Conservation (phyloP, 1,140 invertebrate genomes). For the Drosophila murphyi region DNA sequence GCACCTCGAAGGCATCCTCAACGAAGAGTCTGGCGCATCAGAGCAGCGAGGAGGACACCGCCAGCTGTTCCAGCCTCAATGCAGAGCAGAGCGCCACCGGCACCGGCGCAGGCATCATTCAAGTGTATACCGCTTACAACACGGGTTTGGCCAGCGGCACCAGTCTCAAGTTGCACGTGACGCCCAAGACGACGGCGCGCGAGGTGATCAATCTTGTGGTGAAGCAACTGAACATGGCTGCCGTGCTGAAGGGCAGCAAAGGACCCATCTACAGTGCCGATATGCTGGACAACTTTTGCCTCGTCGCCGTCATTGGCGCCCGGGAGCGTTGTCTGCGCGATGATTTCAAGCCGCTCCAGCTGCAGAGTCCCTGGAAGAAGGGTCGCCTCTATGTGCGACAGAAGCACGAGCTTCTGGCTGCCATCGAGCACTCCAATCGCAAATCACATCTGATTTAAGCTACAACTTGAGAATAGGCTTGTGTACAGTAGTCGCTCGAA, state of each 20-base stretch:
- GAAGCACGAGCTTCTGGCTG: slow-evolving; percentile 94
- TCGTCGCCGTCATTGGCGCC: slow-evolving; percentile 97
- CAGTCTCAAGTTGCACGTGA: slow-evolving; percentile 96
- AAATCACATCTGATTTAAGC: slow-evolving; percentile 86
- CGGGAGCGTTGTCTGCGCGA: slow-evolving; percentile 95
- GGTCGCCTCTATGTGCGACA: slow-evolving; percentile 95
- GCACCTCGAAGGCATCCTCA: slow-evolving; percentile 66
- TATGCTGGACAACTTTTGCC: slow-evolving; percentile 93
- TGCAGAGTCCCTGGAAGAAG: slow-evolving; percentile 98
- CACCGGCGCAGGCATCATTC: slow-evolving; percentile 86
- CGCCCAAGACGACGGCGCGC: slow-evolving; percentile 93
- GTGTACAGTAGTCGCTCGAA: too few relatives aligned
- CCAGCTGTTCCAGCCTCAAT: slow-evolving; percentile 72
- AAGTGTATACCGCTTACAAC: slow-evolving; percentile 98
- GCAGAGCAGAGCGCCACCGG: slow-evolving; percentile 72
- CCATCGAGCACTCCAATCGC: slow-evolving; percentile 92
- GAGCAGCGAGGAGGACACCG: slow-evolving; percentile 76
- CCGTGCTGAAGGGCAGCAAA: slow-evolving; percentile 89
- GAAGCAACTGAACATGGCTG: slow-evolving; percentile 96
- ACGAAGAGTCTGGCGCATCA: slow-evolving; percentile 70
- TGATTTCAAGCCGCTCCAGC: slow-evolving; percentile 95
- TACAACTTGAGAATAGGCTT: too few relatives aligned
- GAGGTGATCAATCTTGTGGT: slow-evolving; percentile 98
- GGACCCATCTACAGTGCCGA: slow-evolving; percentile 93
- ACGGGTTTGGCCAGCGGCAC: slow-evolving; percentile 96